Percentiles rank a stretch among this genome's conserved stretches.
Conservation (phyloP, 2,888 invertebrate genomes). For the Gryllus longicercus region DNA sequence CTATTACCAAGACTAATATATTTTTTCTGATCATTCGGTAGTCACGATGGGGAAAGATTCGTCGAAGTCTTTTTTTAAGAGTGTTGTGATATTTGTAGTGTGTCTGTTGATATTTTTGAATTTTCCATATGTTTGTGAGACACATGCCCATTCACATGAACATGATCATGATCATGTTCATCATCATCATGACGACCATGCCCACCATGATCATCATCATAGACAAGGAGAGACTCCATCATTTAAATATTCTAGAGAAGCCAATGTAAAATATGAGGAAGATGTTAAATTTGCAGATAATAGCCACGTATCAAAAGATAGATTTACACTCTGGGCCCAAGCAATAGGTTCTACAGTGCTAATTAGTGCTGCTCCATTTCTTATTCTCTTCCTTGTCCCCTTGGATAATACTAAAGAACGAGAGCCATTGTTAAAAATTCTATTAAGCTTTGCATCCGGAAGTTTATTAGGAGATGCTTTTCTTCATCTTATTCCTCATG, state of each 20-base stretch:
- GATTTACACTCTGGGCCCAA: constrained; percentile 62
- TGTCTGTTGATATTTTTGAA: constrained; percentile 44
- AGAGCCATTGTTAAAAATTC: constrained; percentile 81
- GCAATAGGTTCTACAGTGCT: constrained; percentile 87
- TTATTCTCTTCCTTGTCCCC: constrained; percentile 89
- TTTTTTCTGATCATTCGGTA: neutral
- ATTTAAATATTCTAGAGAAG: constrained; percentile 79
- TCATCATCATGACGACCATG: neutral
- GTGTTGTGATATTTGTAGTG: constrained; percentile 42
- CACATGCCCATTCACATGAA: constrained; percentile 41
- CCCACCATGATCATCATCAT: constrained; percentile 46
- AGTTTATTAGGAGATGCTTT: constrained; percentile 98
- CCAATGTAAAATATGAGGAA: constrained; percentile 50
- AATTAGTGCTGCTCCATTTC: constrained; percentile 92
- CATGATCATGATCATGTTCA: constrained; percentile 35
- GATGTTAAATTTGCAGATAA: constrained; percentile 32
- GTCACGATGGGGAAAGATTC: neutral
- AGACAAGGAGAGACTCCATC: constrained; percentile 62
- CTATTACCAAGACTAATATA: no score
- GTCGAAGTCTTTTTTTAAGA: constrained; percentile 43
- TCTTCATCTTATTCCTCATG: constrained; percentile 97
- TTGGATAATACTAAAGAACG: constrained; percentile 81
- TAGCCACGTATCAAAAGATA: constrained; percentile 27
- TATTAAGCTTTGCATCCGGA: constrained; percentile 90
- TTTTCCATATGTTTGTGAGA: constrained; percentile 45